Base-by-base conservation (phyloP, 2,888 invertebrate genomes). In the Scrobipalpa atriplicella region DNA sequence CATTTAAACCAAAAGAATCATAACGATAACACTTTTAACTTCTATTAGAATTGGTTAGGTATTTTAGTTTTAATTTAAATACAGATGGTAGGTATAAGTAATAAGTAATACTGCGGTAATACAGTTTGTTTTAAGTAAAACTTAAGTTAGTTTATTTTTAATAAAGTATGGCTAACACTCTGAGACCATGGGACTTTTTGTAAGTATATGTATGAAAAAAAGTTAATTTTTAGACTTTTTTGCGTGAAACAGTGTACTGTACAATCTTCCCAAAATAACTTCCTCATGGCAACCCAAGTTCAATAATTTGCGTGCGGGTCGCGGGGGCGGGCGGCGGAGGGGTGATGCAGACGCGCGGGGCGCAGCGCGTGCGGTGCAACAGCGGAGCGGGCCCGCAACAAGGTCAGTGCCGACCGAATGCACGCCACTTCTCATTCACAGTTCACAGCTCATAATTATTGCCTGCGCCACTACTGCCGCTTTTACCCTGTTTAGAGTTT, bases 361-460 rank as follows among this genome's bases (percentile, higher is more conserved):
- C 2, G 16, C 38, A 9, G 61, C 61, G 61, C 61, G 61, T 62
- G 61, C 61, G 61, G 61, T 62, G 61, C 61, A 62, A 62, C 29
- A 62, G 61, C 61, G 41, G 61, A 19, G 61, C 19, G 18, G 39
- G 36, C 29, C 41, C 41, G 18, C 61, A 62, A 62, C 61, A 62
- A 62, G 61, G 61, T 62, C 61, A 62, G 41, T 62, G 61, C 43
- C 61, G 47, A 47, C 47, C 8, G 47, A 41, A 43, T 62, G 61
- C 61, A 62, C 61, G 61, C 61, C 19, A 62, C 61, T 38, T 58
- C 36, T 36, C 58, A 38, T 58, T 58, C 36, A 58, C 58, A 58
- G 29, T 58, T 58, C 36, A 58, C 58, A 58, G 29, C 58, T 58
- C 58, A 29, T 58, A 58, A 58, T 58, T 58, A 29, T 16, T 58